Percentiles rank a stretch among this genome's conserved stretches.
These are phyloP conservation scores for Tetranychus piercei DNA, from an alignment of 2,888 invertebrate genomes.

Conservation along the genomic window DNA sequence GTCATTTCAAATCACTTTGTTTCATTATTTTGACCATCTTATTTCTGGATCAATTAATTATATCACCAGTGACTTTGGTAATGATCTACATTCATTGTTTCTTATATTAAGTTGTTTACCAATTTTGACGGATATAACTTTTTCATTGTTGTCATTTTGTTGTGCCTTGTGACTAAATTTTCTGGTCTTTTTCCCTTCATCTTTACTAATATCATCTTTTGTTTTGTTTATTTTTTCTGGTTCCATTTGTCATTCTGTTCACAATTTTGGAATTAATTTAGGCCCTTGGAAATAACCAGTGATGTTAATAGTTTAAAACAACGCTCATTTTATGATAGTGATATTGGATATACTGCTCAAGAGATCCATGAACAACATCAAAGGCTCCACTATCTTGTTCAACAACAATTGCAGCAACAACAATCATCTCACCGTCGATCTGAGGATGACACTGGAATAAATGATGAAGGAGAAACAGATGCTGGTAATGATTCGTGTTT, in stretches of 20 bases:
- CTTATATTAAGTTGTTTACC: too few species aligned
- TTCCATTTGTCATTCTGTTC: background rate
- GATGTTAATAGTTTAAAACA: background rate
- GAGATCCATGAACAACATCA: conserved; percentile 1
- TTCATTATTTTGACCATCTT: background rate
- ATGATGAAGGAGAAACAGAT: background rate
- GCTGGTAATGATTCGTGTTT: background rate
- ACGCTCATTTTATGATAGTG: background rate
- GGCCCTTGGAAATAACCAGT: background rate
- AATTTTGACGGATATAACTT: background rate
- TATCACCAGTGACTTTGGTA: background rate
- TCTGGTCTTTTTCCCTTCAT: background rate
- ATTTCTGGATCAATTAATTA: background rate
- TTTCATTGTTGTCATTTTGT: background rate
- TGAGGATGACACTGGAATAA: background rate
- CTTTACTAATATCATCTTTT: background rate
- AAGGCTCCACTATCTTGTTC: background rate
- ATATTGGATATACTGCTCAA: background rate
- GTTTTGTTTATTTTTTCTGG: background rate
- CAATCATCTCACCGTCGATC: background rate
- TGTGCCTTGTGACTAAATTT: background rate
- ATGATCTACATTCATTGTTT: background rate
- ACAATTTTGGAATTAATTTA: background rate
- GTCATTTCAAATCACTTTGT: background rate
- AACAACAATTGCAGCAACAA: background rate